Evolutionary conservation across 1,140 invertebrate genomes (phyloP).

Genomic region (Brachionus asplanchnoidis): DNA sequence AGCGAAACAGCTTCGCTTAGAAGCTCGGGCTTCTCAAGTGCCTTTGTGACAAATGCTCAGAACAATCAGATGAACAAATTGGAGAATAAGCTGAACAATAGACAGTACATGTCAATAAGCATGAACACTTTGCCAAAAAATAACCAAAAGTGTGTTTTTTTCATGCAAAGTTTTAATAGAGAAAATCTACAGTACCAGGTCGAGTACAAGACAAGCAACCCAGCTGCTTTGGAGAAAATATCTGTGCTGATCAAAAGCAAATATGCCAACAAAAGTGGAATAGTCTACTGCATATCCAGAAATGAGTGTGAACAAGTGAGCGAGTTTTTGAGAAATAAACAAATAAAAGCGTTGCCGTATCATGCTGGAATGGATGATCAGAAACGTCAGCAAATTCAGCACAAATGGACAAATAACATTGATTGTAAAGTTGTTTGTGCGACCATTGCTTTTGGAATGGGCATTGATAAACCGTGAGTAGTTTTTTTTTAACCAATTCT

Average conservation of each 20-base stretch:
- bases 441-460: constrained; percentile 96
- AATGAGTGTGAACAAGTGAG: constrained; percentile 77
- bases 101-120: background rate
- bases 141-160: constrained; percentile 48
- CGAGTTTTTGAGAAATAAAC: constrained; percentile 62
- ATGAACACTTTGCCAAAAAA: background rate
- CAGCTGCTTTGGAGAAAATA: constrained; percentile 65
- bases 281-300: constrained; percentile 89
- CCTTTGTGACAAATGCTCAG: background rate
- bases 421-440: constrained; percentile 72
- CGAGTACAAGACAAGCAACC: constrained; percentile 63
- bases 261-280: constrained; percentile 70
- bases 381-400: constrained; percentile 65
- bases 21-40: background rate
- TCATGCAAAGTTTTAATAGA: constrained; percentile 75
- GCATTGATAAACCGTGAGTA: constrained; percentile 78
- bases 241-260: constrained; percentile 68
- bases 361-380: constrained; percentile 79
- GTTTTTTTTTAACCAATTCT: background rate
- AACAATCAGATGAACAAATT: background rate
- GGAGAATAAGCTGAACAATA: constrained; percentile 3
- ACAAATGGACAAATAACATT: constrained; percentile 71
- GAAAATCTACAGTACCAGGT: constrained; percentile 83
- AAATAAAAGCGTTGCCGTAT: constrained; percentile 69
- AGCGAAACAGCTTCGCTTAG: constrained; percentile 38